Base-by-base conservation (phyloP, 2,113 vertebrate species). In the Urocitellus parryii region DNA sequence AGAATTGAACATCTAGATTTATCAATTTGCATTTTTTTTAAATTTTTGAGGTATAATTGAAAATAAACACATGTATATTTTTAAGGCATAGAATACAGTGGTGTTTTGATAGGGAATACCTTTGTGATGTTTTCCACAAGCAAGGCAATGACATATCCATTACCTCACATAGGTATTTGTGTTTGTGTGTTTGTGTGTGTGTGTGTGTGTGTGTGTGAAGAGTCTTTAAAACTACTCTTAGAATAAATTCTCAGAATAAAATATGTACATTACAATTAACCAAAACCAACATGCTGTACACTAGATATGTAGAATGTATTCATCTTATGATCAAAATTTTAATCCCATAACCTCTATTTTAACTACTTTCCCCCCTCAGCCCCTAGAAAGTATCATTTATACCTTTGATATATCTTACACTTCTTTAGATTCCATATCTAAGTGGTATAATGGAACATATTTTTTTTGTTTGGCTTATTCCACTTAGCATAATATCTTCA, bases 351-450 rank as follows among this genome's bases (percentile, higher is more conserved):
- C 37, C 25, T 42, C 6, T 8, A 61, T 65, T 4, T 32, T 61
- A 34, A 25, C 58, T 80, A 58, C 27, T 4, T 11, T 45, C 27
- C 8, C 8, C 9, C 0, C 3, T 29, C 8, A 8, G 4, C 4
- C 37, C 9, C 39, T 42, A 2, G 7, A 4, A 65, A 83, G 1
- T 12, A 65, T 17, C 8, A 45, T 45, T 42, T 27, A 20, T 58
- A 65, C 9, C 4, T 4, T 45, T 27, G 32, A 4, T 65, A 65
- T 45, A 25, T 42, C 8, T 20, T 56, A 56, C 2, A n/a, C 18
- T 78, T 18, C 34, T 14, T 34, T 32, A 56, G 24, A 37, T 81
- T 83, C 39, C 16, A 83, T 39, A 3, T 20, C 18, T 51, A 45
- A 29, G 4, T 65, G 17, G 11, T 65, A 45, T 45, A 13, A 63